Evolutionary conservation across 2,888 invertebrate genomes (phyloP), one percentile per base, ranked within the genome.

Genomic region (Phyllotreta cruciferae): DNA sequence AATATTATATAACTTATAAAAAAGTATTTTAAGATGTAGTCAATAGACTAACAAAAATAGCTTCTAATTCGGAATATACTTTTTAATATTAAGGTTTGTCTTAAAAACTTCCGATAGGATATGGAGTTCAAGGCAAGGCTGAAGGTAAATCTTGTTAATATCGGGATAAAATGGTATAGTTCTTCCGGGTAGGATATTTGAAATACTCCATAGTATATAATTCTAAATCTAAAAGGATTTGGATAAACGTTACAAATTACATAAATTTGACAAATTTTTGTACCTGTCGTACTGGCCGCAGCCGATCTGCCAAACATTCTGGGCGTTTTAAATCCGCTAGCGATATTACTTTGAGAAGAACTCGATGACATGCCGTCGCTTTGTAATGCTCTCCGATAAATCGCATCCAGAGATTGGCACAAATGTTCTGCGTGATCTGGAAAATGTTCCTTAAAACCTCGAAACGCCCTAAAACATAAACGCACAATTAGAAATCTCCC

Each of bases 381-480:
- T 71, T 81, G 80, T 37, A 92, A 78, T 63, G 88, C 86, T 69
- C 89, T 84, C 78, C 90, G 87, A 77, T 91, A 89, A 54, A 85
- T 88, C 1, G 90, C 85, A 77, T 98, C 98, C 54, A 99, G 84
- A 0, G 90, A 88, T 58, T 89, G 87, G 73, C 96, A 87, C 68
- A 98, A 82, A 34, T 86, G 84, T 67, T 97, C 96, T 0, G 96
- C 96, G 72, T 93, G 90, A 1, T 92, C 92, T 0, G 94, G 94
- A 82, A 97, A 98, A 77, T 94, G 93, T 1, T 91, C 89, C 57
- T 91, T 89, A 82, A 94, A 97, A 10, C 90, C 90, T 87, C 92
- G 91, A 82, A 90, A 98, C n/a, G 95, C 93, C 77, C 94, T 93
- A 78, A 62, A 77, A 67, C 60, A 52, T 36, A 11, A 45, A n/a